Evolutionary conservation across 2,113 vertebrate species (phyloP), one percentile per base, ranked within the genome.

Genomic region (Spea multiplicata): DNA sequence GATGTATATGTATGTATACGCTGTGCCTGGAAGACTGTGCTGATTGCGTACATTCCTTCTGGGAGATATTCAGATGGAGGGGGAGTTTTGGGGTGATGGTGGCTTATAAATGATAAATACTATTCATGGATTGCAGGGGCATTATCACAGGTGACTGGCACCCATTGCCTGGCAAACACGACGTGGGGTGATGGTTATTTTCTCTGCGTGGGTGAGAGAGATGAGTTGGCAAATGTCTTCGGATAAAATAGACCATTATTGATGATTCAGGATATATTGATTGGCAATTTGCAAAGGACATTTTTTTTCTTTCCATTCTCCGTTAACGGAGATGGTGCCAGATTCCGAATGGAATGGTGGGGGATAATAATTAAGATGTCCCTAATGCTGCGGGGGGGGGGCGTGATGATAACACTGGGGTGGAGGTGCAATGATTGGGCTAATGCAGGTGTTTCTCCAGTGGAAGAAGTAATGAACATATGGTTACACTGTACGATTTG

Each of bases 101-200:
- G 53, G 61, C 9, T 73, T 55, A n/a, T 46, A 78, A 76, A 70
- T 47, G 66, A 52, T 76, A 59, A 66, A 66, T 52, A 67, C 77
- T 79, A 49, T 73, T 66, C 70, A 73, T 79, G 70, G 61, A 79
- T 73, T 79, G 77, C 77, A 79, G 77, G 70, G 77, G 62, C 44
- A 79, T 73, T 30, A 79, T 67, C 49, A 44, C 53, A 66, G 76
- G 55, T 78, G 69, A 66, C 76, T 66, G 76, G 59, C 61, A 78
- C 55, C 59, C 76, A 71, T 70, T 47, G 70, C 57, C 46, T 61
- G 71, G 70, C 70, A 79, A n/a, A 47, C 57, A 79, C 66, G 57
- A 66, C 46, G n/a, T 14, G 16, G 45, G 66, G 55, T 44, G n/a
- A n/a, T 17, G 13, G 44, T 12, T 9, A 13, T 59, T 59, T 59